Conservation (phyloP, 1,140 invertebrate genomes). For the Gerris buenoi region DNA sequence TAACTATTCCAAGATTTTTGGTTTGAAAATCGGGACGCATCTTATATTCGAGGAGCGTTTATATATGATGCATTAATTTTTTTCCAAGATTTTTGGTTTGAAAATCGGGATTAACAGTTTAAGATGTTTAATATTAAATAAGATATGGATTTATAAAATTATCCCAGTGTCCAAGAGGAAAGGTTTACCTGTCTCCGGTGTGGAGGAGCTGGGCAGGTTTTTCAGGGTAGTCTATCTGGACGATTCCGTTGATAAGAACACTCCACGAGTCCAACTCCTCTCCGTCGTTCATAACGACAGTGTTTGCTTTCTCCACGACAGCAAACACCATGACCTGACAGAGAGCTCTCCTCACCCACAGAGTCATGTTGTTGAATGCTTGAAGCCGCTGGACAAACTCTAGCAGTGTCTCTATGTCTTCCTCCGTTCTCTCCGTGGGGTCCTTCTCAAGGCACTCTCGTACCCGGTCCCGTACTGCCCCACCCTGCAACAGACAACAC, state of each 20-base stretch:
- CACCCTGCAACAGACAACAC: too few relatives aligned
- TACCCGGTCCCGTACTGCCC: conserved; percentile 82
- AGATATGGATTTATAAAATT: too few relatives aligned
- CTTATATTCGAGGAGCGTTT: too few relatives aligned
- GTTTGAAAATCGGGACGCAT: too few relatives aligned
- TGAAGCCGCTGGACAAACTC: conserved; percentile 96
- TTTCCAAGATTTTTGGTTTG: too few relatives aligned
- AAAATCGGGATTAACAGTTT: too few relatives aligned
- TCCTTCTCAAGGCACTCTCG: conserved; percentile 95
- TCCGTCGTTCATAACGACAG: conserved; percentile 91
- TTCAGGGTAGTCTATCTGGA: conserved; percentile 76
- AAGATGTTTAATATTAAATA: too few relatives aligned
- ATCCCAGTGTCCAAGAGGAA: too few relatives aligned
- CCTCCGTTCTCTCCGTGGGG: conserved; percentile 77
- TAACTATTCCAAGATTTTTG: too few relatives aligned
- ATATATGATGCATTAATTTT: too few relatives aligned
- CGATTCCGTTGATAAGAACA: conserved; percentile 92
- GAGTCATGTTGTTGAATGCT: conserved; percentile 83
- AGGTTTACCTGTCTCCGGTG: conserved; percentile 76
- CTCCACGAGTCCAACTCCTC: conserved; percentile 99
- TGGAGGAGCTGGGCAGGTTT: conserved; percentile 68
- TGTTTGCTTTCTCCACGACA: conserved; percentile 90
- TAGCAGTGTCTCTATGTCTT: conserved; percentile 86
- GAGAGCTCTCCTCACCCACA: conserved; percentile 76
- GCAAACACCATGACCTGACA: conserved; percentile 93